These are phyloP conservation scores for Coecobrya sp. DNA, from an alignment of 2,888 invertebrate genomes.

Conservation along the genomic window DNA sequence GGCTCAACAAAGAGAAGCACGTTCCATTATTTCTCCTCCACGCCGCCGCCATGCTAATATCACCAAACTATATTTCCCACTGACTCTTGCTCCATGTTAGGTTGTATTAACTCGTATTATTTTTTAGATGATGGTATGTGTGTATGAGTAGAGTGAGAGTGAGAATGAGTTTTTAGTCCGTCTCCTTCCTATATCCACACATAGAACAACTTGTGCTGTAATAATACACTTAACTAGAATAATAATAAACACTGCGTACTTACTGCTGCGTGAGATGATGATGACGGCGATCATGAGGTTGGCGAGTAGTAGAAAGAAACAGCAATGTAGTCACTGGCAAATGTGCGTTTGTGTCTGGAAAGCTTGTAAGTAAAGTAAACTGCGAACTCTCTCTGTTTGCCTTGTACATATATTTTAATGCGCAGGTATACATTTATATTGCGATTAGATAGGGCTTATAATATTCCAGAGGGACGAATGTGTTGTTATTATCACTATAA, in stretches of 20 bases:
- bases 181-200: background rate
- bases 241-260: conserved; percentile 38
- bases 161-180: conserved; percentile 45
- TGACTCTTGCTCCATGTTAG: background rate
- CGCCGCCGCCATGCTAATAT: background rate
- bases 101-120: background rate
- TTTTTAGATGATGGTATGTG: conserved; percentile 8
- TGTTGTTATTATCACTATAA: background rate
- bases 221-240: conserved; percentile 27
- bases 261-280: conserved; percentile 37
- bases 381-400: background rate
- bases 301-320: conserved; percentile 13
- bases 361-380: too few relatives aligned
- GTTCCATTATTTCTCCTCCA: background rate
- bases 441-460: too few relatives aligned
- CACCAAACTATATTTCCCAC: background rate
- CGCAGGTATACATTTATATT: background rate
- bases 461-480: background rate
- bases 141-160: background rate
- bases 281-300: conserved; percentile 16
- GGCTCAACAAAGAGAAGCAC: background rate
- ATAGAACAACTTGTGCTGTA: background rate
- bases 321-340: background rate
- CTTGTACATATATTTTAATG: background rate
- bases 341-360: background rate